phyloP scores from a whole-genome alignment of 2,888 invertebrate genomes.

The Pardosa pseudoannulata region DNA sequence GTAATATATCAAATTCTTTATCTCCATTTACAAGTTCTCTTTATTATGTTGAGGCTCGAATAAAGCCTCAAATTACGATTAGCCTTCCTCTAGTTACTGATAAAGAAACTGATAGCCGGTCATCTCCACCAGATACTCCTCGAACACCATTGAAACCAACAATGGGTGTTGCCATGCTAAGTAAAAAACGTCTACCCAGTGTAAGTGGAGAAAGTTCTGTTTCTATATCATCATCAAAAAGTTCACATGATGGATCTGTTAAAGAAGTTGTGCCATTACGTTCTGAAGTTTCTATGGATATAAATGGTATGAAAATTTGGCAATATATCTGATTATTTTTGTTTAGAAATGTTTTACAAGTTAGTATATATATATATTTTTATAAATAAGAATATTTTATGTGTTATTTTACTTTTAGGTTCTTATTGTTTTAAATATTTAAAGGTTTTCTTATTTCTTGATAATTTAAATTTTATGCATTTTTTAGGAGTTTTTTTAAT shows the following conservation, averaged over 20 bases:
- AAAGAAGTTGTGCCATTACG: slow-evolving; percentile 35
- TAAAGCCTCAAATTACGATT: slow-evolving; percentile 70
- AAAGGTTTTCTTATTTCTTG: too few species aligned
- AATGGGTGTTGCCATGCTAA: slow-evolving; percentile 78
- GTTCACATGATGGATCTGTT: slow-evolving; percentile 56
- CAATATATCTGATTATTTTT: too few species aligned
- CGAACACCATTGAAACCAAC: slow-evolving; percentile 75
- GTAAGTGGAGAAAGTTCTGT: slow-evolving; percentile 68
- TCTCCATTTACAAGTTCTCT: slow-evolving; percentile 48
- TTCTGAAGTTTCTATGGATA: slow-evolving; percentile 46
- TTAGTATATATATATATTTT: too few species aligned
- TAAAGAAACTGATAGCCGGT: slow-evolving; percentile 36
- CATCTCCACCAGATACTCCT: slow-evolving; percentile 58
- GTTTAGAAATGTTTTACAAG: too few species aligned
- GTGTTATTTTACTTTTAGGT: too few species aligned
- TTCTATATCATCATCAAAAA: slow-evolving; percentile 58
- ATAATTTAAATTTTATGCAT: too few species aligned
- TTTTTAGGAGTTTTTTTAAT: too few species aligned
- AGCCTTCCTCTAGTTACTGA: slow-evolving; percentile 67
- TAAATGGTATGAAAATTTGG: slow-evolving; percentile 52
- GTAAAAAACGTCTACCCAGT: slow-evolving; percentile 76
- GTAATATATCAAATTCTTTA: slow-evolving; percentile 64
- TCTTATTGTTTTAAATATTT: too few species aligned
- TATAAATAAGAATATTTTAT: too few species aligned
- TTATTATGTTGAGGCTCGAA: slow-evolving; percentile 69